phyloP scores from a whole-genome alignment of 1,140 invertebrate species.

The Penaeus vannamei region DNA sequence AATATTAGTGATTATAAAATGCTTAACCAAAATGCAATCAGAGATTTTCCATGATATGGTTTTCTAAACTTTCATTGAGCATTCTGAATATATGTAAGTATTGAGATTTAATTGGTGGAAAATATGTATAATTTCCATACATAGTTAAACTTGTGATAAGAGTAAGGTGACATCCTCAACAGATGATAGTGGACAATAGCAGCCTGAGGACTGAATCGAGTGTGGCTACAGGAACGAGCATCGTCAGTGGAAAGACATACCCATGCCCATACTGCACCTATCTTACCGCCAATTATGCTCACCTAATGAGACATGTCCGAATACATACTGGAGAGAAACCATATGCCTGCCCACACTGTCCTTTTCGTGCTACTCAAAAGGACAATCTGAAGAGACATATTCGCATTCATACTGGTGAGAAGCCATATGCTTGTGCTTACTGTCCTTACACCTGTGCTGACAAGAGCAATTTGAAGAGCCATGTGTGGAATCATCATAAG shows the following conservation, averaged over 20 bases:
- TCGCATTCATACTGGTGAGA: constrained; percentile 58
- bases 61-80: too few relatives aligned
- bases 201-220: not conserved
- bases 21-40: too few relatives aligned
- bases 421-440: constrained; percentile 50
- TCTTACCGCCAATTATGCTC: constrained; percentile 55
- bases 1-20: too few relatives aligned
- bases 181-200: constrained; percentile 33
- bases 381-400: constrained; percentile 58
- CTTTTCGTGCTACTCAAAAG: constrained; percentile 55
- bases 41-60: too few relatives aligned
- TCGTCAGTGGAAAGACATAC: constrained; percentile 43
- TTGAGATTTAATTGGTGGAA: not conserved
- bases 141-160: not conserved
- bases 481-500: constrained; percentile 53
- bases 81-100: too few relatives aligned
- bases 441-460: constrained; percentile 50
- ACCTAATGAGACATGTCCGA: constrained; percentile 54
- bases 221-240: constrained; percentile 28
- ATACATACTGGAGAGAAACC: constrained; percentile 58
- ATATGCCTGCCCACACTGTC: constrained; percentile 51
- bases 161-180: constrained; percentile 55
- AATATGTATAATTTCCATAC: too few relatives aligned
- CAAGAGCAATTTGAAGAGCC: constrained; percentile 54
- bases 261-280: constrained; percentile 54